A percentile compares a stretch with the other conserved stretches of the same genome.
These are phyloP conservation scores for Staurois parvus DNA, from an alignment of 2,797 vertebrate genomes.

Conservation along the genomic window DNA sequence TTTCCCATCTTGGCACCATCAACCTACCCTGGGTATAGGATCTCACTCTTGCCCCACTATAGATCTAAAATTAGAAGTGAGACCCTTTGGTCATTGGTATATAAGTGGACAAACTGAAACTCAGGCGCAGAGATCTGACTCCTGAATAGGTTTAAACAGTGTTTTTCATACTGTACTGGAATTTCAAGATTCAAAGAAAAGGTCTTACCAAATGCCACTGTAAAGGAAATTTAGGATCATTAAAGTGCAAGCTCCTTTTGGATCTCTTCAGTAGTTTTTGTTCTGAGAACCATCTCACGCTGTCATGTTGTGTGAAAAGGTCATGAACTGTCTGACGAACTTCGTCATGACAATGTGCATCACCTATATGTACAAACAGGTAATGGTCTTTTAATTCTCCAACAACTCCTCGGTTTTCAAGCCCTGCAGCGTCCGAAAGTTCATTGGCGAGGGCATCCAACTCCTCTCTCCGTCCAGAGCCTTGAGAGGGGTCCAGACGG, in stretches of 20 bases:
- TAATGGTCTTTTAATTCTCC: slow-evolving; percentile 93
- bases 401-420: slow-evolving; percentile 89
- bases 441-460: slow-evolving; percentile 74
- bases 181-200: too few species aligned
- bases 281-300: slow-evolving; percentile 90
- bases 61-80: too few species aligned
- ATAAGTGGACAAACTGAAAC: too few species aligned
- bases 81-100: too few species aligned
- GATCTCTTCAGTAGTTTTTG: slow-evolving; percentile 88
- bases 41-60: too few species aligned
- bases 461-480: slow-evolving; percentile 63
- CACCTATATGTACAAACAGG: slow-evolving; percentile 78
- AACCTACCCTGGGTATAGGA: too few species aligned
- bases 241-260: slow-evolving; percentile 91
- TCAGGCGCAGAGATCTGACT: too few species aligned
- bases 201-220: slow-evolving; percentile 96
- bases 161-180: too few species aligned
- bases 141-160: too few species aligned
- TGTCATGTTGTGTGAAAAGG: slow-evolving; percentile 80
- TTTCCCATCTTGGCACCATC: too few species aligned
- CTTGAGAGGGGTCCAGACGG: slow-evolving; percentile 70
- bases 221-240: slow-evolving; percentile 90
- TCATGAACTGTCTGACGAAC: slow-evolving; percentile 69
- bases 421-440: slow-evolving; percentile 82
- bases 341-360: rapidly evolving